These are phyloP conservation scores for Phoebastria nigripes DNA, from an alignment of 2,797 vertebrate genomes.

Conservation along the genomic window DNA sequence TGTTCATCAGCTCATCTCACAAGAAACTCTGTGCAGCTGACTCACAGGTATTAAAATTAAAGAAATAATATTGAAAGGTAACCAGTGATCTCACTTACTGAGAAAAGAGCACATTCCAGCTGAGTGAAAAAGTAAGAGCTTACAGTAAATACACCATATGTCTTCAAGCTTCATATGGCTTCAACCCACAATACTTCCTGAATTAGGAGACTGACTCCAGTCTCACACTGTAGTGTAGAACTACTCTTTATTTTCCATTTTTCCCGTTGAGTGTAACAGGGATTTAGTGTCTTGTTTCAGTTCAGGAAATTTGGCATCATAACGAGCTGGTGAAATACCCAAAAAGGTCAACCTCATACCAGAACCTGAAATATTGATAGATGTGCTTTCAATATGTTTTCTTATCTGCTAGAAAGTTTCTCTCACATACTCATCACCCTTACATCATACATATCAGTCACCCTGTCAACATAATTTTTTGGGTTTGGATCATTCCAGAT, in stretches of 20 bases:
- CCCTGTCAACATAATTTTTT: background rate
- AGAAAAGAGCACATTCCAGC: background rate
- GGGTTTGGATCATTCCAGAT: background rate
- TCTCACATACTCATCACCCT: background rate
- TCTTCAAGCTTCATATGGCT: background rate
- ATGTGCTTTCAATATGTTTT: background rate
- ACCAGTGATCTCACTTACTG: background rate
- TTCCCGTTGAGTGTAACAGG: background rate
- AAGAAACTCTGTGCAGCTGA: background rate
- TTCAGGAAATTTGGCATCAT: background rate
- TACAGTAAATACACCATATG: background rate
- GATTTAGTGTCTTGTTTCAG: background rate
- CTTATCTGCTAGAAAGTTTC: background rate
- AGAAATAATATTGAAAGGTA: background rate
- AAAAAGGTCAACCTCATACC: background rate
- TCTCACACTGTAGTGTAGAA: background rate
- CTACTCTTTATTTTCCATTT: background rate
- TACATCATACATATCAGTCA: background rate
- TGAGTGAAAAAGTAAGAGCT: background rate
- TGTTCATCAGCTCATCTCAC: background rate
- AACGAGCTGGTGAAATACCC: background rate
- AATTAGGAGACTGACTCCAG: background rate
- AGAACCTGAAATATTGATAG: background rate
- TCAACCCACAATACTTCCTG: background rate
- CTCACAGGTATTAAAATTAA: background rate